phyloP scores from a whole-genome alignment of 2,113 vertebrate species.

The Sterrhoptilus dennistouni region DNA sequence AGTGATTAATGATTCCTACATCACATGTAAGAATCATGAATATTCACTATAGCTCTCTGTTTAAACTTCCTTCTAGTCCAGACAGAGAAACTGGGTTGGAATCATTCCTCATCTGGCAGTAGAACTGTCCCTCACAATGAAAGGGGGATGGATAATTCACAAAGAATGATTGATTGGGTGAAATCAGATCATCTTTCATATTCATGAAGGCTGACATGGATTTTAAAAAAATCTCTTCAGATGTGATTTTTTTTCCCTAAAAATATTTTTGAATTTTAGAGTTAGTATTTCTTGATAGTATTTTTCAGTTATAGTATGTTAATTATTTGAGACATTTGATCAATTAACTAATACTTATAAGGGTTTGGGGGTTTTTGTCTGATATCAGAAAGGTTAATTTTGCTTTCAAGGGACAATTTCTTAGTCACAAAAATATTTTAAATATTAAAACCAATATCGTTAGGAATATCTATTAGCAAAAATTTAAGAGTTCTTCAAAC shows the following conservation, averaged over 20 bases:
- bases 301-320: not conserved
- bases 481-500: too few relatives aligned
- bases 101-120: not conserved
- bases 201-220: not conserved
- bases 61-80: not conserved
- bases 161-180: not conserved
- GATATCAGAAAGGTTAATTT: not conserved
- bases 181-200: not conserved
- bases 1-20: not conserved
- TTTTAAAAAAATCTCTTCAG: not conserved
- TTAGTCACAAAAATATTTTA: not conserved
- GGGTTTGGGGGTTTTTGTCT: fast-evolving
- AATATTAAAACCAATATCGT: not conserved
- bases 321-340: not conserved
- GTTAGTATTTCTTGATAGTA: not conserved
- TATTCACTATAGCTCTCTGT: not conserved
- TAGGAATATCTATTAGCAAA: not conserved
- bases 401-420: not conserved
- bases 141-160: not conserved
- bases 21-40: not conserved
- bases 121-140: not conserved
- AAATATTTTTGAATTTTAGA: not conserved
- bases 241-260: not conserved
- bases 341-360: not conserved
- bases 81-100: not conserved